Conservation (phyloP, 2,113 vertebrate species). For the Podarcis muralis region DNA sequence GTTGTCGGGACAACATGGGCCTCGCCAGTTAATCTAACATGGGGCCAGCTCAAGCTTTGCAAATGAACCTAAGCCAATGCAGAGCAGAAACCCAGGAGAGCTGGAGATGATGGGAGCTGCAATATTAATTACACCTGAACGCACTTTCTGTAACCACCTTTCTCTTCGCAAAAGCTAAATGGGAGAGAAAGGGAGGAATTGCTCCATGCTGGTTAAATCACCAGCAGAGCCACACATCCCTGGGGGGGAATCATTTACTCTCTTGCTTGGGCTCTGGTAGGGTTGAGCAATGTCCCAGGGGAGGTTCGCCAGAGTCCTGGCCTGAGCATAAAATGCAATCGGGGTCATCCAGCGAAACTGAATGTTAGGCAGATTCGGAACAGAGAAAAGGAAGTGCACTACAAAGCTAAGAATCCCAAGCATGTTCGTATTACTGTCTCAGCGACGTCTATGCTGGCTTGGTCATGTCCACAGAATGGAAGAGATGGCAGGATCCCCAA, state of each 20-base stretch:
- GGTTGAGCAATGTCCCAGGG: background rate
- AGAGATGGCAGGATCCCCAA: no score
- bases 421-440: no score
- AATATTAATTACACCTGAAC: background rate
- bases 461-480: no score
- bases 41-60: background rate
- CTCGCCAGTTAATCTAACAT: background rate
- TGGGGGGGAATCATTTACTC: background rate
- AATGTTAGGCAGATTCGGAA: no score
- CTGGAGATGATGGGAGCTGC: background rate
- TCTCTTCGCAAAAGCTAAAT: background rate
- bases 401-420: no score
- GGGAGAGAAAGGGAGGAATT: no score
- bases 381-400: no score
- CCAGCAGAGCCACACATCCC: no score
- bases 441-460: no score
- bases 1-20: constrained; percentile 5
- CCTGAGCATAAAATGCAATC: background rate
- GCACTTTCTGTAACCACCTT: background rate
- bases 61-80: background rate
- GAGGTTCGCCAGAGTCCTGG: background rate
- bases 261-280: background rate
- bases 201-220: background rate
- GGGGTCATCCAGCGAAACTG: no score
- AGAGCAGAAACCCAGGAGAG: no score